Evolutionary conservation across 2,113 vertebrate species (phyloP).

Genomic region (Mormyrus lacerda): DNA sequence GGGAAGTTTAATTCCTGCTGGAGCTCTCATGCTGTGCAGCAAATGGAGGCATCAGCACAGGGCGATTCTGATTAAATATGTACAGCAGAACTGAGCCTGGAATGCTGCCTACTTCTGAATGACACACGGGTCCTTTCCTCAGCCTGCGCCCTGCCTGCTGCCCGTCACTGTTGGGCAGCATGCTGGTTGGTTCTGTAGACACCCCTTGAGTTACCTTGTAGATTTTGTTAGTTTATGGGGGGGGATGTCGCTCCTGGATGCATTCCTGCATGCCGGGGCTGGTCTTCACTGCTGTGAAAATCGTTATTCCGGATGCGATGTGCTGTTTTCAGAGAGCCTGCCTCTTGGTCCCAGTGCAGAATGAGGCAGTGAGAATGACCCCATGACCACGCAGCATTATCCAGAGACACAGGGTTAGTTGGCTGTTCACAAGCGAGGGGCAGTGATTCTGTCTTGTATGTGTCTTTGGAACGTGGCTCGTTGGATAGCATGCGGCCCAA

Average conservation of each 20-base stretch:
- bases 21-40: background rate
- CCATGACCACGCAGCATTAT: background rate
- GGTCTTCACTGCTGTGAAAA: background rate
- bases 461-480: background rate
- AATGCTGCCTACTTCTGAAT: background rate
- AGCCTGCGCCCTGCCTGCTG: background rate
- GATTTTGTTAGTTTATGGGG: background rate
- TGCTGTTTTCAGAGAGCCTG: background rate
- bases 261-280: background rate
- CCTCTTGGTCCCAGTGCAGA: background rate
- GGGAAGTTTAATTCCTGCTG: background rate
- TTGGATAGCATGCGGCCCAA: background rate
- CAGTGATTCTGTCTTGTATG: background rate
- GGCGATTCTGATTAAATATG: background rate
- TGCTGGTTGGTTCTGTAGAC: background rate
- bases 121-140: background rate
- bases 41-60: background rate
- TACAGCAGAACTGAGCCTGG: background rate
- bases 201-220: background rate
- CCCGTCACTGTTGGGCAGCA: background rate
- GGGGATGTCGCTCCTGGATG: background rate
- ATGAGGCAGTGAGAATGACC: background rate
- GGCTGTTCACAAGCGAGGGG: background rate
- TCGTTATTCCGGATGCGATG: background rate
- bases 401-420: background rate